Base-by-base conservation (phyloP, 2,797 vertebrate genomes). In the Chromobotia macracanthus region DNA sequence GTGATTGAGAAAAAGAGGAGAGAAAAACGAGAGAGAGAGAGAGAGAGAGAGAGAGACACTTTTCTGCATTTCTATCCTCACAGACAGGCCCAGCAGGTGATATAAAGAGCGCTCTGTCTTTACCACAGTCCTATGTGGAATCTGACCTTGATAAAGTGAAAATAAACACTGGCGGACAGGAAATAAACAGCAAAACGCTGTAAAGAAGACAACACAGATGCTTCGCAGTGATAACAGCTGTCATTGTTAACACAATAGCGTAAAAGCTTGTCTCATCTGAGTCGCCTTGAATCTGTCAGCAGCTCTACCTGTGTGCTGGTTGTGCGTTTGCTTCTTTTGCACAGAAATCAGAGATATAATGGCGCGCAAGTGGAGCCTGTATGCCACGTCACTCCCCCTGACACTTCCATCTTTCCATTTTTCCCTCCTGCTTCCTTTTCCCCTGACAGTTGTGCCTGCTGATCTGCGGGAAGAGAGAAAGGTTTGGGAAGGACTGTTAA, bases 381-480 rank as follows among this genome's bases (percentile, higher is more conserved):
- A 69, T 50, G 51, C 78, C 85, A 82, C 53, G 38, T 75, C 78
- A 82, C 51, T 64, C 73, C 75, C 75, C 82, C 78, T 60, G 46
- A 72, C 78, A 82, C 51, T 46, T 72, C 77, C 82, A 67, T 46
- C 12, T 63, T 61, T 50, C 56, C 67, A 28, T 44, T 31, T 21
- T 69, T 48, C 25, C 46, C 50, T 70, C 38, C 69, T 41, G 56
- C 53, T 53, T 72, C 80, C 82, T 87, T 83, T 86, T 89, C 85
- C 87, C 90, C 85, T 90, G 87, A 91, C 90, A 92, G 92, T 91
- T 87, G 89, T 82, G 75, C 60, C 86, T 87, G 83, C 87, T 87
- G 87, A 86, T 90, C 88, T 88, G 83, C 86, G 84, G 85, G 81
- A 87, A 79, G 58, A 84, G 88, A 60, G 84, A 89, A 88, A 85